These are phyloP conservation scores for Cyclura pinguis DNA, from an alignment of 2,797 vertebrate species.

Conservation along the genomic window DNA sequence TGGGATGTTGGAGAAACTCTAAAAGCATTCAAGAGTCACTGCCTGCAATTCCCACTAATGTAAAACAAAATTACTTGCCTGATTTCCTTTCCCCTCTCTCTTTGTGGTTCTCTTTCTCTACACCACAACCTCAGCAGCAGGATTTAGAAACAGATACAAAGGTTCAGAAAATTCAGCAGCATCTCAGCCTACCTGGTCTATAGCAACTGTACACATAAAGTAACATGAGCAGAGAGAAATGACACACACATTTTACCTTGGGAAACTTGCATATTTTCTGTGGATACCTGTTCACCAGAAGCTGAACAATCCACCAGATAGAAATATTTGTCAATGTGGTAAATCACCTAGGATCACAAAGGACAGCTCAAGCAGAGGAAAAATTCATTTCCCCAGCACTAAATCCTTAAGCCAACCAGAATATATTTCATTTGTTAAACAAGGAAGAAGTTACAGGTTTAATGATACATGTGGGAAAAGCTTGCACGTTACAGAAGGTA, in stretches of 20 bases:
- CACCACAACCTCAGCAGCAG: not conserved
- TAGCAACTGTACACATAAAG: not conserved
- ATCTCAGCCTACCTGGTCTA: not conserved
- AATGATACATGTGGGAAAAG: not conserved
- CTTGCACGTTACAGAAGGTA: not conserved
- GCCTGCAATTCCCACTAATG: not conserved
- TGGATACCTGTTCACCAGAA: not conserved
- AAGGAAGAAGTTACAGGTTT: not conserved
- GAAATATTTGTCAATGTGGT: not conserved
- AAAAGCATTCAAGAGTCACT: not conserved
- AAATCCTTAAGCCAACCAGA: not conserved
- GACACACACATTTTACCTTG: not conserved
- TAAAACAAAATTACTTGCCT: not conserved
- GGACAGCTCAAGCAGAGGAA: not conserved
- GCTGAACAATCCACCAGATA: accelerated
- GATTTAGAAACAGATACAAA: not conserved
- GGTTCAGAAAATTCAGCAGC: not conserved
- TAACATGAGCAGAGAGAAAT: not conserved
- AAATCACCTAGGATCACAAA: not conserved
- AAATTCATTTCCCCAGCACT: not conserved
- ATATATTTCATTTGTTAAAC: not conserved
- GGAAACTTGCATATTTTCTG: not conserved
- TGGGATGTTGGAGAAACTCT: not conserved
- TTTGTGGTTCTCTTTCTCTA: too few species aligned
- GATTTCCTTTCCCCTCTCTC: not conserved